Evolutionary conservation across 2,113 vertebrate species (phyloP).

Genomic region (Sardina pilchardus): DNA sequence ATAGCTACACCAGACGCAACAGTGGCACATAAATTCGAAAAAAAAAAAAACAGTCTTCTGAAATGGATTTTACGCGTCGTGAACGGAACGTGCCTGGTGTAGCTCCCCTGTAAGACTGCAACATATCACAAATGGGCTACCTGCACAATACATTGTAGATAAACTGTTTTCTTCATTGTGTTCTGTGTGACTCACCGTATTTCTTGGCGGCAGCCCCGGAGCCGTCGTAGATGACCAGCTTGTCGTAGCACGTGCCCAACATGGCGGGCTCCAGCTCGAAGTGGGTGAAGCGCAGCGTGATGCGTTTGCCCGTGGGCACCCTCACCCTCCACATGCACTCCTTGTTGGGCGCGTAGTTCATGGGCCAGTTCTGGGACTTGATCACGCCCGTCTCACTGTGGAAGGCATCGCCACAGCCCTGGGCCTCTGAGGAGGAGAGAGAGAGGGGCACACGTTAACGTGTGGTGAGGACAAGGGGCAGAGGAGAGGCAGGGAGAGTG

Average conservation of each 20-base stretch:
- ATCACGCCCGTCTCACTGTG: conserved; percentile 66
- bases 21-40: too few species aligned
- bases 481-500: background rate
- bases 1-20: too few species aligned
- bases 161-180: background rate
- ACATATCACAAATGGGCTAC: too few species aligned
- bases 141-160: too few species aligned
- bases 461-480: background rate
- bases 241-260: conserved; percentile 59
- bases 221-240: conserved; percentile 63
- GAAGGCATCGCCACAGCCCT: conserved; percentile 68
- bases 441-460: too few species aligned
- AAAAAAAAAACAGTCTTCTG: too few species aligned
- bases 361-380: conserved; percentile 72
- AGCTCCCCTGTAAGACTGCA: too few species aligned
- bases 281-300: conserved; percentile 70
- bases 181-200: conserved; percentile 54
- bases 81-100: too few species aligned
- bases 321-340: conserved; percentile 72
- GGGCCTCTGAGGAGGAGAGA: conserved; percentile 65
- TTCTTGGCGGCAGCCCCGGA: conserved; percentile 35
- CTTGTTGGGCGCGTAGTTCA: conserved; percentile 67
- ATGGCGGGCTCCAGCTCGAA: conserved; percentile 68
- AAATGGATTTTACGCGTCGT: too few species aligned
- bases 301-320: conserved; percentile 55